Evolutionary conservation across 2,888 invertebrate genomes (phyloP).

Genomic region (Parnassius smintheus): DNA sequence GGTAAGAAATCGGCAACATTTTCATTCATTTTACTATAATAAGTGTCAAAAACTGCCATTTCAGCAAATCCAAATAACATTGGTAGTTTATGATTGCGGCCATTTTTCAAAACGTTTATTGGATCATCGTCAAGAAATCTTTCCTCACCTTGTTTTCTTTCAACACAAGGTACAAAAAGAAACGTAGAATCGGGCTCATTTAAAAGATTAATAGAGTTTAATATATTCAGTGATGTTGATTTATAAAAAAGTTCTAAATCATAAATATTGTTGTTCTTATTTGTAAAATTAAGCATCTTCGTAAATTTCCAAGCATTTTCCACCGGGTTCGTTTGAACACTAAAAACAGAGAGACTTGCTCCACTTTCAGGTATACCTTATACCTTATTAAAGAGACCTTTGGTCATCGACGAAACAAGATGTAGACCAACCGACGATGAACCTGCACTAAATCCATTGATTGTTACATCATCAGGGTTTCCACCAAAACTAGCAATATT

Average conservation of each 20-base stretch:
- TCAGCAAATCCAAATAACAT: conserved; percentile 48
- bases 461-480: no score
- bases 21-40: conserved; percentile 47
- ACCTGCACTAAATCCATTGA: no score
- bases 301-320: conserved; percentile 50
- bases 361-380: conserved; percentile 38
- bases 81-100: conserved; percentile 39
- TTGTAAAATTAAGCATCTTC: conserved; percentile 38
- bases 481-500: no score
- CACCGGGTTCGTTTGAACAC: conserved; percentile 49
- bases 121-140: conserved; percentile 47
- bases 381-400: no score
- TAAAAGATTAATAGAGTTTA: conserved; percentile 34
- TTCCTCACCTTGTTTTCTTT: conserved; percentile 40
- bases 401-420: no score
- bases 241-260: conserved; percentile 52
- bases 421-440: no score
- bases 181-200: conserved; percentile 34
- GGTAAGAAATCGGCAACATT: conserved; percentile 53
- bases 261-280: conserved; percentile 34
- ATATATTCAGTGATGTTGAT: conserved; percentile 37
- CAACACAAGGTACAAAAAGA: conserved; percentile 44
- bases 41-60: conserved; percentile 41
- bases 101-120: conserved; percentile 32
- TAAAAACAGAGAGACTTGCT: conserved; percentile 38